phyloP scores from a whole-genome alignment of 1,140 invertebrate genomes.

The Pseudomyrmex concolor region DNA sequence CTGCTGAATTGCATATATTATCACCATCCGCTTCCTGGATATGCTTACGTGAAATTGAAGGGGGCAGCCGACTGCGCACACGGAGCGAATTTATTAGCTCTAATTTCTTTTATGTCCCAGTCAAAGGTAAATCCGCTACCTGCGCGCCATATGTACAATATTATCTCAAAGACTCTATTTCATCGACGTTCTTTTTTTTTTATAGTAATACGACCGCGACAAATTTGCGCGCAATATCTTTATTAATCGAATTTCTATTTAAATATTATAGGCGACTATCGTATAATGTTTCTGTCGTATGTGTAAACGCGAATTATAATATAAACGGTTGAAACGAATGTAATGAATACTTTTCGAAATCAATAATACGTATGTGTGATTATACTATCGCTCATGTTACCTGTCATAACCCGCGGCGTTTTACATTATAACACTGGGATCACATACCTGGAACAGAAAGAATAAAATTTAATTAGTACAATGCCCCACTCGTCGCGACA shows the following conservation, averaged over 20 bases:
- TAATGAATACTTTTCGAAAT: conserved; percentile 43
- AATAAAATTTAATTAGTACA: conserved; percentile 55
- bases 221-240: conserved; percentile 4
- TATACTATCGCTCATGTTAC: conserved; percentile 32
- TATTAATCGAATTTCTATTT: neutral
- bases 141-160: neutral
- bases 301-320: neutral
- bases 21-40: conserved; percentile 58
- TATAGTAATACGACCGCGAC: neutral
- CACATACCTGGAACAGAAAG: conserved; percentile 71
- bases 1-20: conserved; percentile 60
- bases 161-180: conserved; percentile 8
- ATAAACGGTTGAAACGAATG: conserved; percentile 6
- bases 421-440: conserved; percentile 30
- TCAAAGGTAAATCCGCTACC: conserved; percentile 65
- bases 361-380: conserved; percentile 28
- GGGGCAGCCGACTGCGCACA: conserved; percentile 8
- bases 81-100: conserved; percentile 67
- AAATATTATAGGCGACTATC: neutral
- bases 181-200: neutral
- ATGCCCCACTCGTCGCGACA: conserved; percentile 34
- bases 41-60: conserved; percentile 52
- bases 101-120: conserved; percentile 70
- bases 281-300: neutral
- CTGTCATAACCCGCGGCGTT: conserved; percentile 35